These are phyloP conservation scores for Naso thynnoides DNA, from an alignment of 2,797 vertebrate species.

Conservation along the genomic window DNA sequence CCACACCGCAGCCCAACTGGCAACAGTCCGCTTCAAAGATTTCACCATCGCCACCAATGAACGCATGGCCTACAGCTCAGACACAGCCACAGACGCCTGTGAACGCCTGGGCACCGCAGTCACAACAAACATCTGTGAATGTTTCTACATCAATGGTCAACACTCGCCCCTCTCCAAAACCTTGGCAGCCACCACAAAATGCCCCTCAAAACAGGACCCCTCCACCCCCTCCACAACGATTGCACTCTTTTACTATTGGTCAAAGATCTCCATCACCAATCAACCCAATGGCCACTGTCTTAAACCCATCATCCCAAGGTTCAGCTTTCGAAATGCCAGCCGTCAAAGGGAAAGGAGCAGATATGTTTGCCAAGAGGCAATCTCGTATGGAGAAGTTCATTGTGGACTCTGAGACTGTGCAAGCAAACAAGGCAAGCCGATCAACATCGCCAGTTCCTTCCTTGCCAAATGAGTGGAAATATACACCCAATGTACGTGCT, in stretches of 20 bases:
- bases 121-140: constrained; percentile 82
- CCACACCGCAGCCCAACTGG: constrained; percentile 72
- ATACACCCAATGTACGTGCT: constrained; percentile 94
- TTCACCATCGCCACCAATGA: constrained; percentile 61
- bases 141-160: constrained; percentile 72
- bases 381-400: constrained; percentile 98
- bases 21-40: constrained; percentile 68
- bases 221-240: constrained; percentile 75
- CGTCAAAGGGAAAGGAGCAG: constrained; percentile 94
- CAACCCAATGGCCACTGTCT: constrained; percentile 83
- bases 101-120: constrained; percentile 76
- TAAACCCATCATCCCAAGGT: constrained; percentile 78
- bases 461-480: constrained; percentile 95
- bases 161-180: constrained; percentile 79
- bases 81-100: constrained; percentile 68
- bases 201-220: constrained; percentile 55
- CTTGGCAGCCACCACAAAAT: constrained; percentile 74
- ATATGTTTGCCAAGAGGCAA: constrained; percentile 96
- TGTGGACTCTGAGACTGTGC: constrained; percentile 95
- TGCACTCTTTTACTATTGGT: constrained; percentile 75
- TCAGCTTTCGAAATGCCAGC: constrained; percentile 91
- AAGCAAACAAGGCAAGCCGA: constrained; percentile 89
- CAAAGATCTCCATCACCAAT: constrained; percentile 80
- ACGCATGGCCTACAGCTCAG: constrained; percentile 72
- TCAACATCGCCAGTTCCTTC: constrained; percentile 92